Base-by-base conservation (phyloP, 1,140 invertebrate species). In the Drosophila kikkawai region DNA sequence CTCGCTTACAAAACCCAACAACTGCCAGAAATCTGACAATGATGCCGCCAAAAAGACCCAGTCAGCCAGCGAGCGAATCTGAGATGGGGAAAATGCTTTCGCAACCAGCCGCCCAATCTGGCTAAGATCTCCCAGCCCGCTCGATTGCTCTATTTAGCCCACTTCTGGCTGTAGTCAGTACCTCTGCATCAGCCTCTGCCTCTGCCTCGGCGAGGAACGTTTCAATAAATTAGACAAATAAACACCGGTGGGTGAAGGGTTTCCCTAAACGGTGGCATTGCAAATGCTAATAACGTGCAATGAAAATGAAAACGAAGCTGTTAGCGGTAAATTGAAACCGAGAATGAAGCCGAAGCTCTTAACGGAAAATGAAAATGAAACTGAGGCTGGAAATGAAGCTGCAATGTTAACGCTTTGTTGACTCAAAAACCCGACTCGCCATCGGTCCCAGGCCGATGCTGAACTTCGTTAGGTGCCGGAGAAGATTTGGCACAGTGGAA, bases 191-290 rank as follows among this genome's bases (percentile, higher is more conserved):
- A 9, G 19, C 53, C 17, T 22, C 41, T 37, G 17, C 26, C 32
- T 17, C 45, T 26, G 37, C 19, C 32, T 13, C 17, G 66, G 22
- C 45, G 34, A 32, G 44, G 32, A 78, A 78, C 64, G 76, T 74
- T 80, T 78, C 77, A 84, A 90, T 87, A 90, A 90, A 90, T 90
- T 87, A 84, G 80, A 74, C 84, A 87, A 87, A 87, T 90, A 87
- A 90, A 87, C 84, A 86, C 82, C 66, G 55, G 69, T 77, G 58
- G 78, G 84, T 87, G 77, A 88, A 87, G 85, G 84, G 84, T 75
- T 83, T 53, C 76, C 59, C 68, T 87, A 87, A 90, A 84, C 84
- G 81, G 71, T 87, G 84, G 84, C 80, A 86, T 68, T 69, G 70
- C 76, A 79, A 73, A 84, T 71, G 66, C 85, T 87, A 87, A 87